Conservation (phyloP, 2,888 invertebrate genomes). For the Oligia fasciuncula region DNA sequence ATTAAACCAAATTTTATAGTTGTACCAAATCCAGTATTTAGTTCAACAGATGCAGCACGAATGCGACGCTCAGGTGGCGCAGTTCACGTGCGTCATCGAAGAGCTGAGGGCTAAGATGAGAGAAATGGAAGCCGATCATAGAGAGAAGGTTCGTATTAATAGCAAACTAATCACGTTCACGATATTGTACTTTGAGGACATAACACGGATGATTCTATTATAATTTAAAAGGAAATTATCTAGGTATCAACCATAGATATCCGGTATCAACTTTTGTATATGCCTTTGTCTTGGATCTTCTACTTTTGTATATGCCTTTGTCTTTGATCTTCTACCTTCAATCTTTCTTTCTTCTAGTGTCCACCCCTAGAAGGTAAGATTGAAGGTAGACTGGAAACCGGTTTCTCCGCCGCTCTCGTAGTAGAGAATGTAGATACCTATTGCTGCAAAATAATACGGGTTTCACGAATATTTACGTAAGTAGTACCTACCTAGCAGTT, state of each 20-base stretch:
- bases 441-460: not conserved
- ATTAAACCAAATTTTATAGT: not conserved
- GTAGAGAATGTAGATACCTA: too few relatives aligned
- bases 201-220: not conserved
- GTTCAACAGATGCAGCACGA: constrained; percentile 82
- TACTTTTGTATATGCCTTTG: too few relatives aligned
- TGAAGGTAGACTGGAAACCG: not conserved
- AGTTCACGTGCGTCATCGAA: constrained; percentile 82
- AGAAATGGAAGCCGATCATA: constrained; percentile 79
- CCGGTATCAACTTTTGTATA: too few relatives aligned
- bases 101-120: constrained; percentile 80
- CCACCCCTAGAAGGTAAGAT: too few relatives aligned
- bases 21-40: not conserved
- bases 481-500: too few relatives aligned
- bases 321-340: not conserved
- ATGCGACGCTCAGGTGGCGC: constrained; percentile 83
- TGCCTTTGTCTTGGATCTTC: not conserved
- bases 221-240: too few relatives aligned
- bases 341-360: not conserved
- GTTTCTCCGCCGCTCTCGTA: not conserved
- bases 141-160: constrained; percentile 78
- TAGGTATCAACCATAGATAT: too few relatives aligned
- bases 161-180: not conserved
- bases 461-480: not conserved
- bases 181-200: not conserved